phyloP scores from a whole-genome alignment of 2,113 vertebrate genomes.

The Pluvialis apricaria region DNA sequence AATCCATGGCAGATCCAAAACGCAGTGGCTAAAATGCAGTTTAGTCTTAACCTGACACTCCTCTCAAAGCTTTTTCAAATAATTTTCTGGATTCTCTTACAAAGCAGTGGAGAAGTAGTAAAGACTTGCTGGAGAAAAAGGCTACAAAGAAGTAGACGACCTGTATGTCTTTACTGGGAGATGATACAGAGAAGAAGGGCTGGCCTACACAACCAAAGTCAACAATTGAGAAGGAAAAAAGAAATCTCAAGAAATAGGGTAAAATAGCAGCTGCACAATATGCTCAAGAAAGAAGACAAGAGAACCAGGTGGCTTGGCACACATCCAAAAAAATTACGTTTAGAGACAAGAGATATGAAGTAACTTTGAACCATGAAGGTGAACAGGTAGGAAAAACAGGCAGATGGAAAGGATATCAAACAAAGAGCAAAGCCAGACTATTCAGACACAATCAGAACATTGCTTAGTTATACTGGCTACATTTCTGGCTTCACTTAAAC shows the following conservation, averaged over 20 bases:
- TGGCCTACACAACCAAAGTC: neutral
- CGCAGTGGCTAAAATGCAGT: neutral
- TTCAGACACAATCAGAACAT: neutral
- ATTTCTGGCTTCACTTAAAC: neutral
- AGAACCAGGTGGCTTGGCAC: conserved; percentile 25
- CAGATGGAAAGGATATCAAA: neutral
- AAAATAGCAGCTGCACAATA: neutral
- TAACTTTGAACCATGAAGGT: conserved; percentile 25
- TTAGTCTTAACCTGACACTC: neutral
- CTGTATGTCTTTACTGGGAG: neutral
- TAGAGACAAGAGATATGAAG: neutral
- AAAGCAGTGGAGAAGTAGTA: neutral
- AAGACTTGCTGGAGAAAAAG: neutral
- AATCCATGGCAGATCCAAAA: neutral
- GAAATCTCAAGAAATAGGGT: neutral
- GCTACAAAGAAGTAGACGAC: neutral
- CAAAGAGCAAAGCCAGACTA: neutral
- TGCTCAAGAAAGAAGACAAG: neutral
- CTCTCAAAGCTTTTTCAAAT: neutral
- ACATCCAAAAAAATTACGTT: neutral
- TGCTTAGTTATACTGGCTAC: neutral
- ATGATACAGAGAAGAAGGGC: neutral
- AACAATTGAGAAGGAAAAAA: neutral
- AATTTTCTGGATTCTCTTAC: neutral
- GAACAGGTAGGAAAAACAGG: neutral